Percentiles rank a stretch among this genome's conserved stretches.
These are phyloP conservation scores for Pachyrhynchus sulphureomaculatus DNA, from an alignment of 1,140 invertebrate genomes.

Conservation along the genomic window DNA sequence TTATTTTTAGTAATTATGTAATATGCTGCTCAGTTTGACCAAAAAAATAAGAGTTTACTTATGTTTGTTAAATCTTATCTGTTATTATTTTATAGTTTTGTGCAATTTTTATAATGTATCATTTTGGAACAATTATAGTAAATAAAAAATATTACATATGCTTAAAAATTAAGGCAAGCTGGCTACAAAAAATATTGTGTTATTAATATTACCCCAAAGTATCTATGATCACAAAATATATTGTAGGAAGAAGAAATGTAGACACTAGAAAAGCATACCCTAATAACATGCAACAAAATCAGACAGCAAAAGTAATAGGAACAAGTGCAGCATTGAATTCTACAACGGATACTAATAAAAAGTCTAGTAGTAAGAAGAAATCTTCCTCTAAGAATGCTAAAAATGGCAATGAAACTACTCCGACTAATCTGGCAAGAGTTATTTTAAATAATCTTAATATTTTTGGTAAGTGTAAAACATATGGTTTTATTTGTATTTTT, in stretches of 20 bases:
- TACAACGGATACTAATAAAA: conserved; percentile 34
- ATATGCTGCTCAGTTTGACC: too few species aligned
- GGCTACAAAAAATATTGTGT: too few species aligned
- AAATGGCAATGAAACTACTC: conserved; percentile 44
- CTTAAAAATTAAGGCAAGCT: too few species aligned
- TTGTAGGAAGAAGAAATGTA: conserved; percentile 38
- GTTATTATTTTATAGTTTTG: too few species aligned
- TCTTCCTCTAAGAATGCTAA: conserved; percentile 38
- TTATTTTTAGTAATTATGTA: too few species aligned
- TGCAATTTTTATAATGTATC: too few species aligned
- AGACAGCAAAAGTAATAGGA: conserved; percentile 38
- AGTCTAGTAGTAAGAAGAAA: conserved; percentile 42
- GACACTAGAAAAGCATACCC: conserved; percentile 37
- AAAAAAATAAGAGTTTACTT: too few species aligned
- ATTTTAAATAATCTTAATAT: conserved; percentile 80
- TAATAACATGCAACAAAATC: conserved; percentile 23
- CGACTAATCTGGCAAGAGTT: conserved; percentile 69
- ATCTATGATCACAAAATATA: too few species aligned
- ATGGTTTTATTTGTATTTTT: conserved; percentile 12
- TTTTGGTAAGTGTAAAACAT: conserved; percentile 71
- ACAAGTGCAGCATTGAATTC: conserved; percentile 41
- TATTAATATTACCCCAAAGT: too few species aligned
- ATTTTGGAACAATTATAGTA: too few species aligned
- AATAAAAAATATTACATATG: too few species aligned
- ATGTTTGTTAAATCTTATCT: too few species aligned